Percentiles rank a stretch among this genome's conserved stretches.
These are phyloP conservation scores for Tyrannus savana DNA, from an alignment of 2,113 vertebrate species.

Conservation along the genomic window DNA sequence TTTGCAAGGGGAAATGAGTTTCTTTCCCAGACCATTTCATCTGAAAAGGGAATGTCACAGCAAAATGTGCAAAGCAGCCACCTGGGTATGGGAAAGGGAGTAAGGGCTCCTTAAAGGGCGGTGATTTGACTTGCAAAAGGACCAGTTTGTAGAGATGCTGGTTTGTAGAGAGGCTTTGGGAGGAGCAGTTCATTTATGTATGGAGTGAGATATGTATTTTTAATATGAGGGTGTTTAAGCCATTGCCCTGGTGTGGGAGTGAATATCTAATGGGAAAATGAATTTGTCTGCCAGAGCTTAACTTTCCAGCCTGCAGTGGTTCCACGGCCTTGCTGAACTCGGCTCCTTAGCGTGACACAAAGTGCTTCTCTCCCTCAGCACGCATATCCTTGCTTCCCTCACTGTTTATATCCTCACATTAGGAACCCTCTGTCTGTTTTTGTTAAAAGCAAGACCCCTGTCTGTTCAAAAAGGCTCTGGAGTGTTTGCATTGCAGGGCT, in stretches of 20 bases:
- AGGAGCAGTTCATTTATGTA: neutral
- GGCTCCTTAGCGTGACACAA: rapidly evolving
- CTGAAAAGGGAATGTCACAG: neutral
- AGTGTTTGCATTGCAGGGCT: neutral
- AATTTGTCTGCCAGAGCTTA: neutral
- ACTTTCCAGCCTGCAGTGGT: neutral
- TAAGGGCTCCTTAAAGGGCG: neutral
- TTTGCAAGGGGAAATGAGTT: neutral
- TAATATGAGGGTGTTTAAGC: neutral
- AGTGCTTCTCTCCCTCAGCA: neutral
- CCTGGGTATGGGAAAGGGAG: neutral
- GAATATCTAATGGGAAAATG: neutral
- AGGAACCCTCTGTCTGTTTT: neutral
- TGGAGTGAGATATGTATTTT: neutral
- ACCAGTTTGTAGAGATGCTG: neutral
- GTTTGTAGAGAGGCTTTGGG: neutral
- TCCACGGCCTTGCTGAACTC: neutral
- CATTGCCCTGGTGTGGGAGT: neutral
- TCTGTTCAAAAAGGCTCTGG: neutral
- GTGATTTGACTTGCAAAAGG: neutral
- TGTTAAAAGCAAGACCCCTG: neutral
- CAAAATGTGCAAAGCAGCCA: neutral
- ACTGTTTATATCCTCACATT: neutral
- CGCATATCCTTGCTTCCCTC: neutral
- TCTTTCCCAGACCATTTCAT: neutral